Percentiles rank a stretch among this genome's conserved stretches.
Evolutionary conservation across 2,113 vertebrate genomes (phyloP).

Genomic region (Boulengeromyrus knoepffleri): DNA sequence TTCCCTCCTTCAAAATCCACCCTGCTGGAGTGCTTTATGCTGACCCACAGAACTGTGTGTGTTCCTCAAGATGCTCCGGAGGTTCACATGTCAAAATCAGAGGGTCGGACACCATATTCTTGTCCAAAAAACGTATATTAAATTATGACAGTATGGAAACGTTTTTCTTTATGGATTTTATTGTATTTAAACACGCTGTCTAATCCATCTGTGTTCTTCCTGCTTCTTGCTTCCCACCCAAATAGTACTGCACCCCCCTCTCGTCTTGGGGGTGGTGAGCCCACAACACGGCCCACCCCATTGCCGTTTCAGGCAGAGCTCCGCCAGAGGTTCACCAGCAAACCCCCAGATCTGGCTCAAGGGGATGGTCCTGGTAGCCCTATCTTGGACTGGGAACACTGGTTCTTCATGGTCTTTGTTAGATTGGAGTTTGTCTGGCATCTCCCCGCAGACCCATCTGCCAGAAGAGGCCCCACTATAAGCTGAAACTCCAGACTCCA

Average conservation of each 20-base stretch:
- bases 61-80: not conserved
- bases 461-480: not conserved
- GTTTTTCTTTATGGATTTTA: not conserved
- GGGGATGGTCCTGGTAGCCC: not conserved
- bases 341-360: not conserved
- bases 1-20: not conserved
- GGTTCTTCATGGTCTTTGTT: not conserved
- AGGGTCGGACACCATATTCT: not conserved
- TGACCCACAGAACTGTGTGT: not conserved
- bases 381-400: not conserved
- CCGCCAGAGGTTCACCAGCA: not conserved
- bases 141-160: not conserved
- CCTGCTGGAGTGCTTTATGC: not conserved
- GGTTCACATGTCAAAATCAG: not conserved
- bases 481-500: not conserved
- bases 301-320: not conserved
- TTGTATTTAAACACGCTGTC: not conserved
- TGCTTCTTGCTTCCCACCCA: not conserved
- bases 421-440: not conserved
- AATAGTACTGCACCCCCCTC: not conserved
- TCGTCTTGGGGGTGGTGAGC: not conserved
- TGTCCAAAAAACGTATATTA: not conserved
- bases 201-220: not conserved
- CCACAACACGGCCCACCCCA: not conserved
- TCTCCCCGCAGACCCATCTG: not conserved